Base-by-base conservation (phyloP, 2,888 invertebrate species). In the Cataglyphis livida region DNA sequence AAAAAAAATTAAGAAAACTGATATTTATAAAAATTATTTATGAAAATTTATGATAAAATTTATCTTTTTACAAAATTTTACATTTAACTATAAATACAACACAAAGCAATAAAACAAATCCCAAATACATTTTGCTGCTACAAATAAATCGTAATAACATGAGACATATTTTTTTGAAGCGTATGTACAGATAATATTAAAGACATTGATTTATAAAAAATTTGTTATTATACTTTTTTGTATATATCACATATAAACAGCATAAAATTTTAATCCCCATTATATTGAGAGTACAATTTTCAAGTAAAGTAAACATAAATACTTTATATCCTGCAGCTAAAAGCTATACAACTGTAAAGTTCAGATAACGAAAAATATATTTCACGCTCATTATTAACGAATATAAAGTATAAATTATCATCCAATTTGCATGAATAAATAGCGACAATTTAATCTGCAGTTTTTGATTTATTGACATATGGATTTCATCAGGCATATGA, bases 391-490 rank as follows among this genome's bases (percentile, higher is more conserved):
- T 76, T 78, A 78, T 68, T 54, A 57, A 66, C 54, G 21, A 41
- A 57, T 76, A 66, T 76, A 18, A 35, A 79, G 18, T 70, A 70
- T 59, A 79, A 79, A 79, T 79, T 79, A 70, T 68, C 12, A 70
- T 70, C 44, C 25, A 70, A 59, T 79, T 79, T 79, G 18, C 68
- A 21, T 70, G 32, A 70, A 79, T 61, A 68, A 78, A 59, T 32
- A 65, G 35, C 70, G 35, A 35, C 65, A 35, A 79, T 70, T 79
- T 79, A 79, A 79, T 79, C 65, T n/a, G 38, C 65, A 44, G 59
- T 70, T 70, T 79, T 79, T 79, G 68, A 79, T 79, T 68, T 79
- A 79, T 79, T 70, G 70, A 70, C 78, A 70, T 44, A 21, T 44
- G 41, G 68, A 68, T 78, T 68, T 78, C 59, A 35, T 59, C 59